Percentiles rank a stretch among this genome's conserved stretches.
These are phyloP conservation scores for Blennius ocellaris DNA, from an alignment of 2,113 vertebrate genomes.

Conservation along the genomic window DNA sequence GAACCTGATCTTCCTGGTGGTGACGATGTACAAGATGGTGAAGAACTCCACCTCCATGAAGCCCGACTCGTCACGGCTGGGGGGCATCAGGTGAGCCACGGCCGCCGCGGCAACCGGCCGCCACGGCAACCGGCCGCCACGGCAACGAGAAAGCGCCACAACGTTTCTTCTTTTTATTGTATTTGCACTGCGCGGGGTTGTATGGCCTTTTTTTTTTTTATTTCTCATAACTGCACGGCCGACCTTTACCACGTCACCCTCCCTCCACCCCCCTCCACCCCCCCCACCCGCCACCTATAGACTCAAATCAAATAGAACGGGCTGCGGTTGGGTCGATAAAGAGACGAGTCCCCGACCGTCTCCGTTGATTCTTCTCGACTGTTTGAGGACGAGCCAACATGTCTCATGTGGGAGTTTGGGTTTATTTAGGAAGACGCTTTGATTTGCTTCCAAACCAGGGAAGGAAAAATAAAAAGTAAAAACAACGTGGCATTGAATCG, in stretches of 20 bases:
- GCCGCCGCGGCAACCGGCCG: too few species aligned
- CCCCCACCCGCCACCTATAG: too few species aligned
- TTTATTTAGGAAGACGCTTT: slow-evolving; percentile 28
- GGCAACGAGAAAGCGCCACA: too few species aligned
- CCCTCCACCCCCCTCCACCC: too few species aligned
- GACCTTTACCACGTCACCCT: too few species aligned
- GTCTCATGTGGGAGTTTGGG: slow-evolving; percentile 46
- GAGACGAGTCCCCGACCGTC: slow-evolving; percentile 37
- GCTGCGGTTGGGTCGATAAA: slow-evolving; percentile 39
- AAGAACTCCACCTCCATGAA: slow-evolving; percentile 99
- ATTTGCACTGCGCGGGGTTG: slow-evolving; percentile 52
- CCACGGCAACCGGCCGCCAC: too few species aligned
- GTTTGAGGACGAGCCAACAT: slow-evolving; percentile 44
- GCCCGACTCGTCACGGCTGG: slow-evolving; percentile 98
- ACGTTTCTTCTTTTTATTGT: slow-evolving; percentile 57
- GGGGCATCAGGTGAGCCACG: slow-evolving; percentile 99
- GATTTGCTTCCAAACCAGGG: slow-evolving; percentile 36
- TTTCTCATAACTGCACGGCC: slow-evolving; percentile 65
- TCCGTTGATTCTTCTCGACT: slow-evolving; percentile 39
- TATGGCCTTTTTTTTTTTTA: slow-evolving; percentile 68
- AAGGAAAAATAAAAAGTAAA: slow-evolving; percentile 4
- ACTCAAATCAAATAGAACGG: slow-evolving; percentile 15
- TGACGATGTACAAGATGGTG: slow-evolving; percentile 99
- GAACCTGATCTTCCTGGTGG: slow-evolving; percentile 97
- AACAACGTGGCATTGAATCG: slow-evolving; percentile 21